phyloP scores from a whole-genome alignment of 1,140 invertebrate genomes.

The Zaprionus ornatus region DNA sequence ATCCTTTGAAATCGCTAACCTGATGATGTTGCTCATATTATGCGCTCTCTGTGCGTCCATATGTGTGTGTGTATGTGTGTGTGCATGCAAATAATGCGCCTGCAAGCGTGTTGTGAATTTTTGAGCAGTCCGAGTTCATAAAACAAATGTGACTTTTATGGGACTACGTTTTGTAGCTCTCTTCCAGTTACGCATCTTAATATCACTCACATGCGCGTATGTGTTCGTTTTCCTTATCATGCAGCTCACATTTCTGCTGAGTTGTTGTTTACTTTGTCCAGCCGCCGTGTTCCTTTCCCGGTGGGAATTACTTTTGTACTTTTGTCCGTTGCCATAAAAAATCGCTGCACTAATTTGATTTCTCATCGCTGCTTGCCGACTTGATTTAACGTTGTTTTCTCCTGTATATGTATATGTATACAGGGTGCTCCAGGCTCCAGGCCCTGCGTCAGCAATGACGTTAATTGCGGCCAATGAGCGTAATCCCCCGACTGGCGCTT shows the following conservation, averaged over 20 bases:
- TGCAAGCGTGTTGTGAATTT: slow-evolving; percentile 71
- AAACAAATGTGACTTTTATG: slow-evolving; percentile 68
- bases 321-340: slow-evolving; percentile 23
- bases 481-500: not conserved
- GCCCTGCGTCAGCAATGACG: slow-evolving; percentile 43
- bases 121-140: slow-evolving; percentile 58
- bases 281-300: not conserved
- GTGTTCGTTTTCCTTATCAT: slow-evolving; percentile 19
- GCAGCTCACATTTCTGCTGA: slow-evolving; percentile 48
- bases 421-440: not conserved
- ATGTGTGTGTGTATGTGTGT: slow-evolving; percentile 4
- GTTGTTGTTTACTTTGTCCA: slow-evolving; percentile 20
- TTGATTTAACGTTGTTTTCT: not conserved
- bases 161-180: slow-evolving; percentile 57
- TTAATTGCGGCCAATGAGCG: slow-evolving; percentile 64
- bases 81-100: slow-evolving; percentile 69
- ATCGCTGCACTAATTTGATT: slow-evolving; percentile 49
- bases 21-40: slow-evolving; percentile 52
- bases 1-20: slow-evolving; percentile 53
- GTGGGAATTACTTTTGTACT: not conserved
- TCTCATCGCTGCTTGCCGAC: slow-evolving; percentile 2
- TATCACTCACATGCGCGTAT: slow-evolving; percentile 45
- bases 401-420: not conserved
- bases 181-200: slow-evolving; percentile 61
- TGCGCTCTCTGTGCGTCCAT: not conserved